Base-by-base conservation (phyloP, 2,797 vertebrate species). In the Neosilurus mollespiculum region DNA sequence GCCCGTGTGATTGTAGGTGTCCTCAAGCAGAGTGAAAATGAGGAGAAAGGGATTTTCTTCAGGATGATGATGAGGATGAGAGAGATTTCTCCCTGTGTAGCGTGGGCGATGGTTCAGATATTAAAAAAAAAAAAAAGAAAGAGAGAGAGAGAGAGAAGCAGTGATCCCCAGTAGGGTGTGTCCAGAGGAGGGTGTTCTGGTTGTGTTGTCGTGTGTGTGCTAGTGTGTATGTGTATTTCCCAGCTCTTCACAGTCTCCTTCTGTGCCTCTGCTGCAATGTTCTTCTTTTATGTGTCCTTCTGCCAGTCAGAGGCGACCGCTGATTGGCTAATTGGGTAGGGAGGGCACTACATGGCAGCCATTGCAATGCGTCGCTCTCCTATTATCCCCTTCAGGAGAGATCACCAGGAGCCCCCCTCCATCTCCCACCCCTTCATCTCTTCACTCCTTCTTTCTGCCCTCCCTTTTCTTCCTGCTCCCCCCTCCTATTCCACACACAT, bases 251-350 rank as follows among this genome's bases (percentile, higher is more conserved):
- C 94, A 92, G 92, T 92, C 94, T 95, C 93, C 94, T 94, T 95
- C 93, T 95, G 93, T 94, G 93, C 93, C 94, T 94, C 93, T 95
- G 93, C 94, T 95, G 95, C 94, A 95, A 95, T 95, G 94, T 94
- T 94, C 94, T 95, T 95, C 95, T 95, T 95, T 95, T 95, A 95
- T 95, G 94, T 91, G 90, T 94, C 93, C 93, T 94, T 93, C 94
- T 93, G 93, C 90, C 93, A 94, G 93, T 89, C 92, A 91, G 91
- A 92, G 93, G 90, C 86, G 84, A 90, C 89, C 88, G 91, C 94
- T 94, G 94, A 95, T 95, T 95, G 95, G 95, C 94, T 95, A 95
- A 94, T 95, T 95, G 94, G 92, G 91, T 93, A 93, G 94, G 94
- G 94, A 95, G 95, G 94, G 94, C 93, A 92, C 92, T 94, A 94